phyloP scores from a whole-genome alignment of 1,140 invertebrate species.

The Theocolax elegans region DNA sequence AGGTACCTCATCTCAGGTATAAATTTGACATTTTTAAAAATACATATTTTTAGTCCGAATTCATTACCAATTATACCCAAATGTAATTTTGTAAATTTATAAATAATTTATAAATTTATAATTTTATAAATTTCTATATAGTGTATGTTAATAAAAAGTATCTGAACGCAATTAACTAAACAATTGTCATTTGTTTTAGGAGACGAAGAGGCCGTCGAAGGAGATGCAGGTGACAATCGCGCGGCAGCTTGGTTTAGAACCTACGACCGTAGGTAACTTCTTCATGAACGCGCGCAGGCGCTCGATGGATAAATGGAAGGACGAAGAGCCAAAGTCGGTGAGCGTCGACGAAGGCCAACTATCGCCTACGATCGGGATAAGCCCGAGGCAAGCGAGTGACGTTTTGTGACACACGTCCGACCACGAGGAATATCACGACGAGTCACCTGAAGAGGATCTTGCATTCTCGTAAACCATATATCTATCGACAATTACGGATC shows the following conservation, averaged over 20 bases:
- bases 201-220: constrained; percentile 99
- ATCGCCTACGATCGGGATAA: constrained; percentile 66
- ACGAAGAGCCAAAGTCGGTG: constrained; percentile 76
- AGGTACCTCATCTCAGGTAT: too few species aligned
- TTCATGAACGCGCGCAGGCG: constrained; percentile 99
- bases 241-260: constrained; percentile 95
- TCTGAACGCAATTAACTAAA: too few species aligned
- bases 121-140: too few species aligned
- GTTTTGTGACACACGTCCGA: constrained; percentile 69
- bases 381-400: constrained; percentile 62
- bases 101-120: too few species aligned
- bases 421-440: constrained; percentile 68
- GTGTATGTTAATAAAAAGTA: too few species aligned
- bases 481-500: too few species aligned
- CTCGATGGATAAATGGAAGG: constrained; percentile 99
- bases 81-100: too few species aligned
- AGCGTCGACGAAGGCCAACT: constrained; percentile 63
- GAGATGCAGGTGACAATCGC: constrained; percentile 99
- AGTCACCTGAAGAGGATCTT: constrained; percentile 65
- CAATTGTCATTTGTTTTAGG: constrained; percentile 71
- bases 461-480: constrained; percentile 60
- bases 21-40: too few species aligned
- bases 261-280: constrained; percentile 99
- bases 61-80: too few species aligned
- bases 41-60: too few species aligned